phyloP scores from a whole-genome alignment of 2,888 invertebrate species.

The Myopa testacea region DNA sequence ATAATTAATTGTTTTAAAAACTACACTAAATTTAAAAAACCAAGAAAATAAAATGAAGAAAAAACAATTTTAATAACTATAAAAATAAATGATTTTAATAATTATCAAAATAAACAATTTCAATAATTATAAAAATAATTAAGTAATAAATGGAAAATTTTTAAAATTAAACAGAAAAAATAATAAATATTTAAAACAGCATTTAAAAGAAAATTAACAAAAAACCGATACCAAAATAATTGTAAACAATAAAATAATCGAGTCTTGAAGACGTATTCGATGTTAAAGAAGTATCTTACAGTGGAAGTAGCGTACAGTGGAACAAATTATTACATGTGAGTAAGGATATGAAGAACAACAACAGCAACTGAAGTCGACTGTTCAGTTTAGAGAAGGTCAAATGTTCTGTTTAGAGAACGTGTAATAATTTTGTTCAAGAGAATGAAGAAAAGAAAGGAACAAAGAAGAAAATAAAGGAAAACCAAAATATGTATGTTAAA shows the following conservation, averaged over 20 bases:
- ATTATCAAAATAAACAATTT: neutral
- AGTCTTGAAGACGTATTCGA: too few relatives aligned
- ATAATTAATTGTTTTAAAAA: neutral
- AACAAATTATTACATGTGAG: slow-evolving; percentile 26
- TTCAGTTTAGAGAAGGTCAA: too few relatives aligned
- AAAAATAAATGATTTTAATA: neutral
- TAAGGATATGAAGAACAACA: neutral
- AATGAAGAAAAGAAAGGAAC: neutral
- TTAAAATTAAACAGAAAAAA: too few relatives aligned
- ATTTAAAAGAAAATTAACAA: too few relatives aligned
- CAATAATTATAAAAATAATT: neutral
- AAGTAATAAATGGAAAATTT: too few relatives aligned
- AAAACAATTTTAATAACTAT: slow-evolving; percentile 16
- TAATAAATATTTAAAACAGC: too few relatives aligned
- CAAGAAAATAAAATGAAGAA: slow-evolving; percentile 3
- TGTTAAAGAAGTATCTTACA: neutral
- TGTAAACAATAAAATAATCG: too few relatives aligned
- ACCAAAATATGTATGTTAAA: neutral
- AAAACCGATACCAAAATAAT: too few relatives aligned
- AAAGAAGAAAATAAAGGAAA: neutral
- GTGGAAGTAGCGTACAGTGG: slow-evolving; percentile 8
- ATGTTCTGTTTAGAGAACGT: neutral
- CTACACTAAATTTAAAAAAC: slow-evolving; percentile 7
- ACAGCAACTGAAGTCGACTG: too few relatives aligned
- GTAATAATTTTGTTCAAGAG: slow-evolving; percentile 30